Evolutionary conservation across 2,888 invertebrate species (phyloP).

Genomic region (Drosophila siamana): DNA sequence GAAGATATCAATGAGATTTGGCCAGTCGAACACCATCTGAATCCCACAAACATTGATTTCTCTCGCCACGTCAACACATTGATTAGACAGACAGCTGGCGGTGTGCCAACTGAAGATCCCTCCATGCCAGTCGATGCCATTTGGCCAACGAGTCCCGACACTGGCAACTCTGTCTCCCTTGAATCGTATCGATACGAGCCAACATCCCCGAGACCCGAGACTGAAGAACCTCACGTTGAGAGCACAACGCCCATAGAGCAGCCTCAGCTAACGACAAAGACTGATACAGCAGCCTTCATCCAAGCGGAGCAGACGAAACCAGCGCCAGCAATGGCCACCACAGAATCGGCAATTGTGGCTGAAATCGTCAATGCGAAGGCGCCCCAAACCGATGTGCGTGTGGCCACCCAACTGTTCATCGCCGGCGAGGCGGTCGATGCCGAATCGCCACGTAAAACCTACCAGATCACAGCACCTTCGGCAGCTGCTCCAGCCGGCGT

Average conservation of each 20-base stretch:
- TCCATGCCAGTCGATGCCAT: slow-evolving; percentile 69
- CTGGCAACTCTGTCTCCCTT: slow-evolving; percentile 80
- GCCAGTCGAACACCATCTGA: slow-evolving; percentile 83
- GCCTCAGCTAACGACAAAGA: slow-evolving; percentile 18
- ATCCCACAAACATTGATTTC: slow-evolving; percentile 81
- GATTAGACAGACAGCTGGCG: slow-evolving; percentile 39
- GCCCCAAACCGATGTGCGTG: slow-evolving; percentile 68
- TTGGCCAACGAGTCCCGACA: slow-evolving; percentile 83
- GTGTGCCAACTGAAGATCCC: slow-evolving; percentile 19
- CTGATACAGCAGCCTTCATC: slow-evolving; percentile 41
- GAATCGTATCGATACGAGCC: slow-evolving; percentile 82
- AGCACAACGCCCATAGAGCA: slow-evolving; percentile 16
- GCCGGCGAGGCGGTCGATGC: slow-evolving; percentile 76
- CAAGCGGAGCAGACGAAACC: slow-evolving; percentile 27
- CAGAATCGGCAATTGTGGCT: neutral
- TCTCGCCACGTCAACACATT: slow-evolving; percentile 64
- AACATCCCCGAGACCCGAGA: slow-evolving; percentile 13
- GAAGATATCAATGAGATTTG: slow-evolving; percentile 84
- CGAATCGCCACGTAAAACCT: slow-evolving; percentile 69
- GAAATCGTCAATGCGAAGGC: slow-evolving; percentile 4
- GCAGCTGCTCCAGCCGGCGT: slow-evolving; percentile 75
- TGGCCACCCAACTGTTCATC: slow-evolving; percentile 83
- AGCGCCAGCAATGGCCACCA: neutral
- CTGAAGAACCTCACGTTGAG: slow-evolving; percentile 15
- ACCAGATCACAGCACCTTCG: slow-evolving; percentile 84